Percentiles rank a stretch among this genome's conserved stretches.
Evolutionary conservation across 2,113 vertebrate genomes (phyloP).

Genomic region (Castor canadensis): DNA sequence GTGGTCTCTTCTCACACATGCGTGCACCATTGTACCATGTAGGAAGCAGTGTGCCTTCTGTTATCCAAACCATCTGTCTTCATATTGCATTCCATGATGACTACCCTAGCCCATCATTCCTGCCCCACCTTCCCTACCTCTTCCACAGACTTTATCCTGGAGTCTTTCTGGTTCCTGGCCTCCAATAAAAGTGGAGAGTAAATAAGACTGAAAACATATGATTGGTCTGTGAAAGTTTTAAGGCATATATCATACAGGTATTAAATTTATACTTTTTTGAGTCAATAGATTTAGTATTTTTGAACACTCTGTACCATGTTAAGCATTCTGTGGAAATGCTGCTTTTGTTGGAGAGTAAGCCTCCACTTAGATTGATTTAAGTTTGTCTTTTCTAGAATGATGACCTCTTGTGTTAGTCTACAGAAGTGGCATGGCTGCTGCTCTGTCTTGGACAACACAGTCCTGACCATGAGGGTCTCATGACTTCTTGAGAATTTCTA

Average conservation of each 20-base stretch:
- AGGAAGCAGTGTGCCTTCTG: neutral
- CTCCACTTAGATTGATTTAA: neutral
- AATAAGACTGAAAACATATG: neutral
- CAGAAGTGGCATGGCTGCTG: neutral
- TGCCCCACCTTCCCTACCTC: neutral
- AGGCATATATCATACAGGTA: neutral
- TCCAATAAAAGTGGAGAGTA: neutral
- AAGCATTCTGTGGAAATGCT: neutral
- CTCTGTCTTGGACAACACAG: no score
- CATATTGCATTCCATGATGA: neutral
- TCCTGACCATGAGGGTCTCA: neutral
- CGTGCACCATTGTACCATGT: neutral
- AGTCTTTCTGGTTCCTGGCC: neutral
- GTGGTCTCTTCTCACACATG: neutral
- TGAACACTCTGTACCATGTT: neutral
- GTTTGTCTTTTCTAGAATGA: neutral
- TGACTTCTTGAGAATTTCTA: neutral
- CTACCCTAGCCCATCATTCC: neutral
- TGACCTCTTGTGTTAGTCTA: neutral
- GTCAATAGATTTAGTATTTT: neutral
- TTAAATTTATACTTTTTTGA: neutral
- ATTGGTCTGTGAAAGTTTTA: neutral
- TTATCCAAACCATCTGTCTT: neutral
- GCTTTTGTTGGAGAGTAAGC: neutral
- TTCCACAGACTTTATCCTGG: neutral